phyloP scores from a whole-genome alignment of 2,888 invertebrate genomes.

The Invenusta paracnida region DNA sequence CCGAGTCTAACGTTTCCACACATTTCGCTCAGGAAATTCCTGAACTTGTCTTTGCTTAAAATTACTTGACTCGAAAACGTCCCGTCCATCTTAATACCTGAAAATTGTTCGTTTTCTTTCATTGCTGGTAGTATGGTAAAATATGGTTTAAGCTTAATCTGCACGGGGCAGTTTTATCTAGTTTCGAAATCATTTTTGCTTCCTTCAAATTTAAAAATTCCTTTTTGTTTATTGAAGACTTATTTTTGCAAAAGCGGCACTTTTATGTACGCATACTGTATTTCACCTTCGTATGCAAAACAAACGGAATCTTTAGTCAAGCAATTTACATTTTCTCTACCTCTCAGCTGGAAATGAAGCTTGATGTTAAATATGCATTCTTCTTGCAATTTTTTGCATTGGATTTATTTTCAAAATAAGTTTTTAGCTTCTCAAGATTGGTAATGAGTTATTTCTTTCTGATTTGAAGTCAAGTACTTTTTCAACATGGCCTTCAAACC shows the following conservation, averaged over 20 bases:
- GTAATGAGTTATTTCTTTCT: constrained; percentile 3
- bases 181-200: constrained; percentile 8
- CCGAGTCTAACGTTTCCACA: neutral
- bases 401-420: constrained; percentile 16
- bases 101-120: constrained; percentile 6
- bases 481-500: constrained; percentile 30
- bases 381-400: neutral
- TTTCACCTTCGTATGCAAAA: neutral
- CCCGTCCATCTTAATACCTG: no score
- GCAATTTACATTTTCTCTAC: neutral
- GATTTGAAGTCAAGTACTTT: neutral
- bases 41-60: neutral
- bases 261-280: neutral
- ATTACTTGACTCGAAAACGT: no score
- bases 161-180: constrained; percentile 19
- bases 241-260: constrained; percentile 31
- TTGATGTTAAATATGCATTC: constrained; percentile 31
- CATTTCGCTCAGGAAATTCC: constrained; percentile 21
- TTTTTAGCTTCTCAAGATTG: neutral
- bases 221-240: constrained; percentile 4
- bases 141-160: constrained; percentile 5
- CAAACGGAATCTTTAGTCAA: constrained; percentile 16
- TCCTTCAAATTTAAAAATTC: constrained; percentile 30
- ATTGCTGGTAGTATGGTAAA: constrained; percentile 5
- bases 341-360: neutral